Evolutionary conservation across 1,140 invertebrate genomes (phyloP), one percentile per base, ranked within the genome.

Genomic region (Bombus picipes): DNA sequence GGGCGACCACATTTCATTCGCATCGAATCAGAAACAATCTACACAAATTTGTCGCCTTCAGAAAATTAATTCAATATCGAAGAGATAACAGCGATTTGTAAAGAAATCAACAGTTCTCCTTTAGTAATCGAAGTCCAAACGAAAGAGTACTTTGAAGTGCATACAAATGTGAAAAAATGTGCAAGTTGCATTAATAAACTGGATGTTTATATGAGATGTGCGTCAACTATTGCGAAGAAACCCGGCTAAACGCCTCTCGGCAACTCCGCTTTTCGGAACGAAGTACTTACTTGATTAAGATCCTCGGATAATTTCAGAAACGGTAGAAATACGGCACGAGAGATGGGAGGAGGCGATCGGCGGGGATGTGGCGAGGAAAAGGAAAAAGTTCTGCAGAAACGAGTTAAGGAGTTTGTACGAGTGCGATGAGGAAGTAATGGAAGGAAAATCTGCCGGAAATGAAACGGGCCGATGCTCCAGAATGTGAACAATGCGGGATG

Each of bases 261-360:
- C 39, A 89, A 87, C 81, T 89, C 84, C 12, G 53, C 73, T 79
- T 78, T 77, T 84, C 62, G 41, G 72, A 66, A 82, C 72, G 70
- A 62, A 84, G 59, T 86, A 89, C 85, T 90, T 89, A 80, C 73
- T 86, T 89, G 89, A 90, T 90, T 90, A 90, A 84, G 88, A 89
- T 87, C 86, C 85, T 66, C 68, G 89, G 85, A 89, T 89, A 89
- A 89, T 87, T 89, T 88, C 83, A 76, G 73, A 43, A 66, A 53
- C 37, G 75, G n/a, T n/a, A 10, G 81, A 65, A 59, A 28, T 66
- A 37, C 53, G 47, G 15, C 12, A 39, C 2, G 43, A 15, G 34
- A 25, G 37, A n/a, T 4, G 18, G 28, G 28, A 72, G 22, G 39
- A 25, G 39, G 28, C 59, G 59, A 62, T 28, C 57, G 25, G 25